Base-by-base conservation (phyloP, 2,113 vertebrate genomes). In the Labrus mixtus region DNA sequence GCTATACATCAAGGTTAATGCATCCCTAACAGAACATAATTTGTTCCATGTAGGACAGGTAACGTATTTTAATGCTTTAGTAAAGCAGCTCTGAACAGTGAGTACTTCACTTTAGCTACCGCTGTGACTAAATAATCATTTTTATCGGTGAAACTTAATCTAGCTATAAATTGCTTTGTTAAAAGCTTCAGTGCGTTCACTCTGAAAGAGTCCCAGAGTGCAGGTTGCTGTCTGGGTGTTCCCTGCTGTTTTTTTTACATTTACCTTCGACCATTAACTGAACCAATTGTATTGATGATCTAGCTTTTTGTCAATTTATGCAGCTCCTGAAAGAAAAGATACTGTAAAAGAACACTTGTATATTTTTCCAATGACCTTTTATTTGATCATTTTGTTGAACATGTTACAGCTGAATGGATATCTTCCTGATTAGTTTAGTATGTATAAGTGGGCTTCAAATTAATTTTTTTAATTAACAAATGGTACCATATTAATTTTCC, bases 81-180 rank as follows among this genome's bases (percentile, higher is more conserved):
- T 88, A 90, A 86, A 84, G 84, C 76, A 29, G 57, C 8, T 29
- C 80, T 29, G 71, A 90, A 88, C 84, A 81, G 72, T 10, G 78
- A 73, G 60, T 83, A 83, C 78, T 87, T 90, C 71, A 86, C 83
- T 78, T 84, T 50, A 83, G 85, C 82, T 23, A 63, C 82, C 20
- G 33, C 87, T 79, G 76, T 60, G 61, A 83, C 85, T 64, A 67
- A 88, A 90, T 87, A 77, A 86, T 88, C 84, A 65, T 76, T 84
- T 90, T 89, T 89, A 91, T 84, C 68, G 81, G 5, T 75, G 89
- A 84, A 88, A 90, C 82, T 89, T 90, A 90, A 90, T 92, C 87
- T 90, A 73, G 73, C 86, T 81, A 84, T 88, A 88, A 92, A 90
- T 88, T 88, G 84, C 86, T 92, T 81, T 78, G 79, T 84, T 84